These are phyloP conservation scores for Maccullochella peelii DNA, from an alignment of 2,113 vertebrate species.

Conservation along the genomic window DNA sequence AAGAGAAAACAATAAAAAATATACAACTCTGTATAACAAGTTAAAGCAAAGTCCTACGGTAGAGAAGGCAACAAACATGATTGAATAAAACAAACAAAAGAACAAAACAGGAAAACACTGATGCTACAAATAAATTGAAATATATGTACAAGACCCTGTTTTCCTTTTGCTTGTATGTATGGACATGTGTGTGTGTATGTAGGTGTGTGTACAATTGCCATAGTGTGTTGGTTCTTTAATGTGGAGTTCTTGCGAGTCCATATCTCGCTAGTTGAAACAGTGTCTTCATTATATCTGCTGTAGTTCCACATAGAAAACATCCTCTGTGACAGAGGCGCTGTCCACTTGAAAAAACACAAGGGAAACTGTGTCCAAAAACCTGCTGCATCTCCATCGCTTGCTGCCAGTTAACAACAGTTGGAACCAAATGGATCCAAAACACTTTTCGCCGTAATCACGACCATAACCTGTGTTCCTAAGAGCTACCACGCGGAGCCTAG, in stretches of 20 bases:
- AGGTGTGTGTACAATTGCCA: constrained; percentile 68
- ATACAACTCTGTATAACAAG: constrained; percentile 91
- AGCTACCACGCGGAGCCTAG: constrained; percentile 42
- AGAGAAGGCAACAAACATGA: constrained; percentile 89
- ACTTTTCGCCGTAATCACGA: background rate
- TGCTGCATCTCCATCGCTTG: constrained; percentile 17
- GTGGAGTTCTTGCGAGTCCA: constrained; percentile 61
- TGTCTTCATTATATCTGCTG: constrained; percentile 47
- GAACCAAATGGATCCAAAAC: constrained; percentile 73
- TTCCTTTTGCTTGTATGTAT: constrained; percentile 88
- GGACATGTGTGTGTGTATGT: constrained; percentile 49
- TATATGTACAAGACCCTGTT: constrained; percentile 99
- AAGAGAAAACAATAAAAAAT: constrained; percentile 84
- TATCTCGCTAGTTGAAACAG: constrained; percentile 59
- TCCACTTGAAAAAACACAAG: constrained; percentile 57
- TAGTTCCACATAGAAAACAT: constrained; percentile 63
- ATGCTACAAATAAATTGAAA: constrained; percentile 99
- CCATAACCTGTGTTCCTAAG: constrained; percentile 17
- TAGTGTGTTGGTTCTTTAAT: constrained; percentile 58
- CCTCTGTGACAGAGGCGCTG: constrained; percentile 40
- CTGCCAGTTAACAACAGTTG: background rate
- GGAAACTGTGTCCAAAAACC: constrained; percentile 51
- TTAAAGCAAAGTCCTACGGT: constrained; percentile 92
- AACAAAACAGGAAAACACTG: constrained; percentile 94
- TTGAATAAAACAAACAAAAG: constrained; percentile 69